A percentile compares a stretch with the other conserved stretches of the same genome.
phyloP scores from a whole-genome alignment of 1,140 invertebrate species.

The Drosophila hydei region DNA sequence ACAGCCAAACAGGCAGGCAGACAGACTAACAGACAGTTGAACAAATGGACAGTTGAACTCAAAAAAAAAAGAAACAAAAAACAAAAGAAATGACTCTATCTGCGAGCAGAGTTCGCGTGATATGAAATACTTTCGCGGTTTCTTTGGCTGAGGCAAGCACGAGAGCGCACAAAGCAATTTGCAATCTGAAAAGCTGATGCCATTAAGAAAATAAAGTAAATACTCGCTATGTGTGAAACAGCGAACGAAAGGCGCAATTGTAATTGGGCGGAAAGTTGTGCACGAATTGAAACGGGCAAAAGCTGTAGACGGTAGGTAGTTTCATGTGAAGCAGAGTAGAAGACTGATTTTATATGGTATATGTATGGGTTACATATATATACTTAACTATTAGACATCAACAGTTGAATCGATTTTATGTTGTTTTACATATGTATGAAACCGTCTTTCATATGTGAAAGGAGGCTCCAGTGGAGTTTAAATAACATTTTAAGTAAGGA shows the following conservation, averaged over 20 bases:
- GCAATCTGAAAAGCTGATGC: constrained; percentile 22
- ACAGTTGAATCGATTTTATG: no score
- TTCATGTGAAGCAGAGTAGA: no score
- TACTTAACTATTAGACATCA: no score
- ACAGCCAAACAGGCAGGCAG: background rate
- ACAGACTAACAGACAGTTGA: background rate
- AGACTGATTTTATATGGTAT: no score
- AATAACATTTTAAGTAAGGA: no score
- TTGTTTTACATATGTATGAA: no score
- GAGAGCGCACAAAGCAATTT: constrained; percentile 15
- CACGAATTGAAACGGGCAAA: no score
- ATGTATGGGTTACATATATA: no score
- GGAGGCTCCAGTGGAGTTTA: no score
- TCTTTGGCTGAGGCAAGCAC: constrained; percentile 8
- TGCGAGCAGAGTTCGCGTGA: constrained; percentile 32
- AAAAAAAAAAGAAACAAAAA: background rate
- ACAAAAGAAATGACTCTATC: constrained; percentile 45
- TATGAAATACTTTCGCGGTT: constrained; percentile 40
- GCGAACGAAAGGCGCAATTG: background rate
- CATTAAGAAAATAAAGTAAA: constrained; percentile 27
- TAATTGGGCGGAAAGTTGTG: no score
- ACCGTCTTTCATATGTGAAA: no score
- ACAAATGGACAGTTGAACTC: constrained; percentile 4
- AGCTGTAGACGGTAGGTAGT: no score
- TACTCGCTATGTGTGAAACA: constrained; percentile 5